Evolutionary conservation across 2,113 vertebrate genomes (phyloP).

Genomic region (Syngnathoides biaculeatus): DNA sequence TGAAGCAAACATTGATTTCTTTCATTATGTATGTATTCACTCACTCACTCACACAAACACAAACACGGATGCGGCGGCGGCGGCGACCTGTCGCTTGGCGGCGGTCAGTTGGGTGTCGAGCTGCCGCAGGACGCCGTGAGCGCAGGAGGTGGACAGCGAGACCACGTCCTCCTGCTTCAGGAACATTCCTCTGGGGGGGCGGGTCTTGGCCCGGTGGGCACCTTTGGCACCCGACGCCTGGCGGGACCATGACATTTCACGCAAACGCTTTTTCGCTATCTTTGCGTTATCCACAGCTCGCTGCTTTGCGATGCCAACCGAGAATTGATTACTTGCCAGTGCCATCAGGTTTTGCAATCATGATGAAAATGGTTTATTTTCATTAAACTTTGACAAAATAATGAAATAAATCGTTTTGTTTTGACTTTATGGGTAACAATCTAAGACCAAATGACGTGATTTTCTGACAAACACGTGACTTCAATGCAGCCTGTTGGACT

Average conservation of each 20-base stretch:
- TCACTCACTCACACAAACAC: background rate
- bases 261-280: too few relatives aligned
- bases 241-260: background rate
- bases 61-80: background rate
- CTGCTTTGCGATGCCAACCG: too few relatives aligned
- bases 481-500: too few relatives aligned
- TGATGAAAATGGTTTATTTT: too few relatives aligned
- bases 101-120: slow-evolving; percentile 91
- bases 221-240: slow-evolving; percentile 73
- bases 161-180: slow-evolving; percentile 87
- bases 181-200: slow-evolving; percentile 96
- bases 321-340: too few relatives aligned
- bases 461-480: too few relatives aligned
- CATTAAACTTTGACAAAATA: too few relatives aligned
- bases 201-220: slow-evolving; percentile 82
- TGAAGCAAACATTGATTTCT: slow-evolving; percentile 56
- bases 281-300: too few relatives aligned
- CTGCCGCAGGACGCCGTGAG: slow-evolving; percentile 84
- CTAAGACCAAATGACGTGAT: too few relatives aligned
- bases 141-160: slow-evolving; percentile 83
- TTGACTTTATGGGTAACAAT: too few relatives aligned
- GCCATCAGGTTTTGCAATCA: too few relatives aligned
- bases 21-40: background rate
- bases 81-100: slow-evolving; percentile 87
- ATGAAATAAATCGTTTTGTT: too few relatives aligned